Percentiles rank a stretch among this genome's conserved stretches.
Conservation (phyloP, 1,140 invertebrate species). For the Ptiloglossa arizonensis region DNA sequence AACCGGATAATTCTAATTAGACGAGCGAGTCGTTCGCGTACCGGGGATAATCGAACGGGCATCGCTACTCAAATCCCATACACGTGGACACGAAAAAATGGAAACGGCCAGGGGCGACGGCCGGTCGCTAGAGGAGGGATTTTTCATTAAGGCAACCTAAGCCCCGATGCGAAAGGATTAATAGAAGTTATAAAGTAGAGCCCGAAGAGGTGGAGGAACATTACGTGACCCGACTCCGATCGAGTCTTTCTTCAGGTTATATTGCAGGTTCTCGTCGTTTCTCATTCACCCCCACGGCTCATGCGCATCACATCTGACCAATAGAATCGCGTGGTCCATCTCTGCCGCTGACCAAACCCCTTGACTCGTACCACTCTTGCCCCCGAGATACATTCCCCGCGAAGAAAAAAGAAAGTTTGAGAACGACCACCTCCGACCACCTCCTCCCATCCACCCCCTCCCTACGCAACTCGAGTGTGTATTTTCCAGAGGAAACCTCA, state of each 20-base stretch:
- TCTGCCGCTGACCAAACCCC: slow-evolving; percentile 70
- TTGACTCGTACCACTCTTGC: slow-evolving; percentile 69
- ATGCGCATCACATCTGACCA: slow-evolving; percentile 71
- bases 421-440: slow-evolving; percentile 33
- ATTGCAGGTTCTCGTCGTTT: slow-evolving; percentile 71
- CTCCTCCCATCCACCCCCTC: background rate
- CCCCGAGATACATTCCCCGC: slow-evolving; percentile 69
- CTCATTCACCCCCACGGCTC: slow-evolving; percentile 70
- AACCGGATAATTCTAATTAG: too few species aligned
- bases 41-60: background rate
- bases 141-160: slow-evolving; percentile 70
- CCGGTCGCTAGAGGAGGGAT: slow-evolving; percentile 57
- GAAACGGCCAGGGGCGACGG: slow-evolving; percentile 24
- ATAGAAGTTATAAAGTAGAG: slow-evolving; percentile 73
- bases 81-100: slow-evolving; percentile 28
- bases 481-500: slow-evolving; percentile 69
- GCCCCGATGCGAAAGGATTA: slow-evolving; percentile 70
- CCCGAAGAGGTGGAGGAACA: slow-evolving; percentile 69
- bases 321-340: slow-evolving; percentile 71
- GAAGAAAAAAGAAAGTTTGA: slow-evolving; percentile 67
- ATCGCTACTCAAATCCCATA: slow-evolving; percentile 1
- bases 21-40: too few species aligned
- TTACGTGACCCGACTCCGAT: slow-evolving; percentile 72
- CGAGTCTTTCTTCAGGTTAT: slow-evolving; percentile 71
- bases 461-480: slow-evolving; percentile 62